These are phyloP conservation scores for Microcebus tavaratra DNA, from an alignment of 2,113 vertebrate species.

Conservation along the genomic window DNA sequence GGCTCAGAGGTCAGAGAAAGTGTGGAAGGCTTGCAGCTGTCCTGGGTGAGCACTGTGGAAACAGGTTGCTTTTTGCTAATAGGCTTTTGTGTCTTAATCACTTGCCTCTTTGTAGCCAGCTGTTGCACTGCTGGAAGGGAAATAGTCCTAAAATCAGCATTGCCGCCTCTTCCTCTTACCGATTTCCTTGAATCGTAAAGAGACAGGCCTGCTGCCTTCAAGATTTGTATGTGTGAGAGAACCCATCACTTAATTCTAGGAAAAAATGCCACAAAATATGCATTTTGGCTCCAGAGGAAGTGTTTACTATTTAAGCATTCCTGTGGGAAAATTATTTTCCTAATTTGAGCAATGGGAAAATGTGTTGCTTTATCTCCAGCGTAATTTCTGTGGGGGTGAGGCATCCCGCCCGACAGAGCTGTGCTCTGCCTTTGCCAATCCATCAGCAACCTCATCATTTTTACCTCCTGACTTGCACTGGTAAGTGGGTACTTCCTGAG, in stretches of 20 bases:
- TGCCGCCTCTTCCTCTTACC: neutral
- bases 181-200: neutral
- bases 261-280: neutral
- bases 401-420: neutral
- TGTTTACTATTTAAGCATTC: neutral
- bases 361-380: neutral
- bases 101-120: slow-evolving; percentile 33
- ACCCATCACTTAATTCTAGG: neutral
- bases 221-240: neutral
- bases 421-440: neutral
- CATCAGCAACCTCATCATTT: neutral
- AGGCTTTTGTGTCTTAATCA: neutral
- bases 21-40: slow-evolving; percentile 64
- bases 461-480: neutral
- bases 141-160: neutral
- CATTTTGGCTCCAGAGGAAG: neutral
- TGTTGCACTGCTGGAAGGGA: neutral
- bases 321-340: neutral
- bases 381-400: neutral
- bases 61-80: slow-evolving; percentile 65
- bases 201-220: neutral
- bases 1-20: slow-evolving; percentile 47
- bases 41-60: neutral
- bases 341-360: neutral
- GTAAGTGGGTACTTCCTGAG: neutral